These are phyloP conservation scores for Epinephelus awoara DNA, from an alignment of 2,797 vertebrate genomes.

Conservation along the genomic window DNA sequence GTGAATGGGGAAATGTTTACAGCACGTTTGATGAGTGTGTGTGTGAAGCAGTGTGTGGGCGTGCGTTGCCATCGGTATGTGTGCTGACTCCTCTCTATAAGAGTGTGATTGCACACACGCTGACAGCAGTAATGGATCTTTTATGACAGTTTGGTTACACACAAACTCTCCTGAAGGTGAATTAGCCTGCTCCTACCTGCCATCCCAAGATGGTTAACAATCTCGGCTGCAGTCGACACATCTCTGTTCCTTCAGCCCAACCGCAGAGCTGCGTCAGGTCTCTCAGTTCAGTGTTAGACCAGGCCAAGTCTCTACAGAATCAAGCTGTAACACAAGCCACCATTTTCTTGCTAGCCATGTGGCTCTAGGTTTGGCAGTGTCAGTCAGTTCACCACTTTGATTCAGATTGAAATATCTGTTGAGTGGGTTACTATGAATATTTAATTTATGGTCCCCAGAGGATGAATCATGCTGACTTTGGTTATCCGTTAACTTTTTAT, in stretches of 20 bases:
- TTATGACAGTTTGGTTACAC: constrained; percentile 63
- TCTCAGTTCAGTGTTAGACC: constrained; percentile 32
- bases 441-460: not conserved
- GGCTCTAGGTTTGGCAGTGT: not conserved
- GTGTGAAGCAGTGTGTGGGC: constrained; percentile 32
- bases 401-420: not conserved
- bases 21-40: constrained; percentile 57
- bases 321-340: not conserved
- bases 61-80: constrained; percentile 16
- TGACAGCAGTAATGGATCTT: constrained; percentile 63
- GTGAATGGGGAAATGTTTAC: constrained; percentile 70
- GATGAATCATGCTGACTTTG: not conserved
- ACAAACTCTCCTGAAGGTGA: constrained; percentile 56
- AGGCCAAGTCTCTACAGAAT: not conserved
- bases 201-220: constrained; percentile 43
- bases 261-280: constrained; percentile 25
- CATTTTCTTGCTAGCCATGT: not conserved
- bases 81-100: constrained; percentile 19
- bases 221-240: constrained; percentile 26
- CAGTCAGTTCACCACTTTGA: not conserved
- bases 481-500: not conserved
- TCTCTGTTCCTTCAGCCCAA: constrained; percentile 28
- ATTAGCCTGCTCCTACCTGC: constrained; percentile 59
- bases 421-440: not conserved
- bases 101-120: constrained; percentile 47